Base-by-base conservation (phyloP, 2,113 vertebrate genomes). In the Ptychochromis oligacanthus region DNA sequence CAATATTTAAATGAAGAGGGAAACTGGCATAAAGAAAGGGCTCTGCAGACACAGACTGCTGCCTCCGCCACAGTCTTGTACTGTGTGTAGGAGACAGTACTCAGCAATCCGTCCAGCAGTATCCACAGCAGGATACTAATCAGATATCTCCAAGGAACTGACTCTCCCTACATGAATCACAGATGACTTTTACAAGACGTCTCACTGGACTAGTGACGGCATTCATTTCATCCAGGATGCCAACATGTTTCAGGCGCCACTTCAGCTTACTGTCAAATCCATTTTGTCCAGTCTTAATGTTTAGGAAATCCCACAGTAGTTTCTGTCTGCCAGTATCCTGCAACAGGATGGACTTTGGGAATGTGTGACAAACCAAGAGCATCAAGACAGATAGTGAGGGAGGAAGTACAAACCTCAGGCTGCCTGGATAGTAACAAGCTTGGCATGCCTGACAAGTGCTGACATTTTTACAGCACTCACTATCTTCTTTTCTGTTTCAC, bases 111-210 rank as follows among this genome's bases (percentile, higher is more conserved):
- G 77, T 72, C 81, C 87, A 76, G 70, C 80, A 26, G 85, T 20
- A 65, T 82, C 82, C 88, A 67, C 89, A 90, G 81, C 88, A 77
- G 88, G 89, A 76, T 54, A 22, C 70, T 89, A 89, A 91, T 91
- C 87, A 88, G 83, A 87, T 76, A 57, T 86, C 90, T 80, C 77
- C 54, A 5, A 81, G 78, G 77, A 67, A 10, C 20, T 7, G 80
- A 74, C 76, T 84, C 84, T 49, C 81, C 74, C 92, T 20, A 24
- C 82, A 59, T 75, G 83, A 89, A 77, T 86, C 88, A 81, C 77
- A 79, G 28, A 81, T 80, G 85, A 92, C 85, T 90, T 89, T 84
- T 84, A 82, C 58, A 62, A 54, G 82, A 55, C 12, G 56, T 89
- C 90, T 90, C 82, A 4, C 72, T 38, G 81, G 85, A 91, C 83